phyloP scores from a whole-genome alignment of 64 coral and sea anemone genomes.

The Actinia equina region DNA sequence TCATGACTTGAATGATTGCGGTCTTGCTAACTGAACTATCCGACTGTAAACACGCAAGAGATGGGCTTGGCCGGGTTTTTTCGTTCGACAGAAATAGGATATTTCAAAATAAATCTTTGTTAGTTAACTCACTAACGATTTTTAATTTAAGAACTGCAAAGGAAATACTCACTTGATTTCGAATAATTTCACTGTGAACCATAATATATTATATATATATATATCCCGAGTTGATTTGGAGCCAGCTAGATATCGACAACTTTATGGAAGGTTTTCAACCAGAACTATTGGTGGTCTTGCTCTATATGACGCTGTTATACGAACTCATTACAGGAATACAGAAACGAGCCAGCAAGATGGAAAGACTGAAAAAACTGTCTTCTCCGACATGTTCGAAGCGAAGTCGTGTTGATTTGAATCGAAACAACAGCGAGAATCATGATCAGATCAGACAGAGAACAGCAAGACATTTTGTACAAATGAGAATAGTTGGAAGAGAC shows the following conservation, averaged over 20 bases:
- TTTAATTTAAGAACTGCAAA: no score
- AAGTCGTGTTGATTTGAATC: not conserved
- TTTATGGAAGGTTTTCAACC: conserved; percentile 42
- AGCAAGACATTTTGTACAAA: conserved; percentile 54
- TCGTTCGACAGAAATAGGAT: no score
- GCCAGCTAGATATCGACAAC: not conserved
- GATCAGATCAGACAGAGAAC: not conserved
- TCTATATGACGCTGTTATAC: conserved; percentile 43
- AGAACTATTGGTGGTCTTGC: conserved; percentile 37
- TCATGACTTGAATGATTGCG: no score
- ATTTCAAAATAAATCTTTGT: no score
- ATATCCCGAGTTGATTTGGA: no score
- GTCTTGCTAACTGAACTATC: no score
- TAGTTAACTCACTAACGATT: no score
- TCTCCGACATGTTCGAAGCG: not conserved
- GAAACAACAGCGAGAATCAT: not conserved
- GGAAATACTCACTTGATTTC: no score
- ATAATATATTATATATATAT: no score
- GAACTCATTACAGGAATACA: conserved; percentile 25
- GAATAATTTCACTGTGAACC: no score
- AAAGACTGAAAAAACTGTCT: conserved; percentile 27
- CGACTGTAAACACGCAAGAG: no score
- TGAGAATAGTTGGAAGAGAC: conserved; percentile 46
- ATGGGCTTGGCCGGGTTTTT: no score
- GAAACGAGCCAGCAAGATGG: conserved; percentile 25